These are phyloP conservation scores for Daboia siamensis DNA, from an alignment of 2,113 vertebrate species.

Conservation along the genomic window DNA sequence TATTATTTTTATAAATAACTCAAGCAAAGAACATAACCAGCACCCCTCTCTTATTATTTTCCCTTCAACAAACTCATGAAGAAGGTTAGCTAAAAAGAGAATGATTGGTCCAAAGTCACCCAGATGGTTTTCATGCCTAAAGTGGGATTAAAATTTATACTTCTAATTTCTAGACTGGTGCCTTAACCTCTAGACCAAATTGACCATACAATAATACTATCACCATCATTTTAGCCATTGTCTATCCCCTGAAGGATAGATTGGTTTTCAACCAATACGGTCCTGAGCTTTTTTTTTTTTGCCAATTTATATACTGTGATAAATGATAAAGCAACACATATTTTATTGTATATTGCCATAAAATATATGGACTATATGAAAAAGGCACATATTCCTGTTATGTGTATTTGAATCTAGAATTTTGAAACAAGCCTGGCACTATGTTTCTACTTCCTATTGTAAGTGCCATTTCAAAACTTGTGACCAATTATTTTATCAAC, in stretches of 20 bases:
- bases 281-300: not conserved
- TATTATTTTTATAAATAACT: not conserved
- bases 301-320: not conserved
- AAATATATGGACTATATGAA: not conserved
- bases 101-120: not conserved
- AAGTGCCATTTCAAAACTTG: slow-evolving; percentile 41
- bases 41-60: not conserved
- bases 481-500: slow-evolving; percentile 49
- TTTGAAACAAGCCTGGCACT: slow-evolving; percentile 21
- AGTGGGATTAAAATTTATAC: not conserved
- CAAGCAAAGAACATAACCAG: not conserved
- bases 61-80: not conserved
- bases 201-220: not conserved
- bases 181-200: not conserved
- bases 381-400: not conserved
- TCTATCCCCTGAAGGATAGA: not conserved
- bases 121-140: not conserved
- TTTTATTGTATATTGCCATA: not conserved
- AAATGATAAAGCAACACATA: not conserved
- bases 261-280: not conserved
- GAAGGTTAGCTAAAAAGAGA: not conserved
- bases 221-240: not conserved
- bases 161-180: not conserved
- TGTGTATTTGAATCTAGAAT: slow-evolving; percentile 38
- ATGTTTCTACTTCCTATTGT: slow-evolving; percentile 30